Base-by-base conservation (phyloP, 2,113 vertebrate species). In the Psilopogon haemacephalus region DNA sequence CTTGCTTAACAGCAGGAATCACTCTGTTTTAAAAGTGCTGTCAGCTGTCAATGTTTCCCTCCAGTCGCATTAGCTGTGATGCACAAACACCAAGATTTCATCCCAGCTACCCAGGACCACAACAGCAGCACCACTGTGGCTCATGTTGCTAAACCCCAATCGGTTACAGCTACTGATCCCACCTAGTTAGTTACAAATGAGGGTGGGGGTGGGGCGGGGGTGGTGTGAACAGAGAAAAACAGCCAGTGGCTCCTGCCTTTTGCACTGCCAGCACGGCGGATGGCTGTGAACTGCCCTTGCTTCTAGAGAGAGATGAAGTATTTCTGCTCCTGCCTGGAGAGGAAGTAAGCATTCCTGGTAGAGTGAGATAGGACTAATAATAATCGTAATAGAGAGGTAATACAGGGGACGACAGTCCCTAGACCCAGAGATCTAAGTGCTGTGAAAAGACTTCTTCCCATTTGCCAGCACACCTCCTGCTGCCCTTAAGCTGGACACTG, bases 81-180 rank as follows among this genome's bases (percentile, higher is more conserved):
- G 46, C 58, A 30, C 2, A 0, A 79, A 68, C n/a, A 67, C 35
- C 44, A 84, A 71, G 40, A 46, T 56, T 67, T 54, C 80, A n/a
- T 54, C 69, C 55, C 59, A 54, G 65, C 42, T 70, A 23, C 3
- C 3, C 16, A 76, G 63, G 54, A 56, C 32, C 0, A 0, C 24
- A n/a, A 40, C 1, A 0, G 59, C 65, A 73, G 42, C 38, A 33
- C 8, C 4, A 2, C 33, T 65, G 20, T 32, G 3, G 0, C 33
- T 75, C 21, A 77, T n/a, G 67, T 5, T 48, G 55, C 80, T 65
- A 48, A 87, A 72, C 21, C 6, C 3, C 23, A n/a, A 27, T 37
- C 35, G 37, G 33, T 60, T 37, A 59, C n/a, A 37, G 23, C 35
- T 37, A 37, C 59, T 24, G 24, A 35, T 60, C 23, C 33, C 32